These are phyloP conservation scores for Pseudeuparius sepicola DNA, from an alignment of 2,888 invertebrate genomes.

Conservation along the genomic window DNA sequence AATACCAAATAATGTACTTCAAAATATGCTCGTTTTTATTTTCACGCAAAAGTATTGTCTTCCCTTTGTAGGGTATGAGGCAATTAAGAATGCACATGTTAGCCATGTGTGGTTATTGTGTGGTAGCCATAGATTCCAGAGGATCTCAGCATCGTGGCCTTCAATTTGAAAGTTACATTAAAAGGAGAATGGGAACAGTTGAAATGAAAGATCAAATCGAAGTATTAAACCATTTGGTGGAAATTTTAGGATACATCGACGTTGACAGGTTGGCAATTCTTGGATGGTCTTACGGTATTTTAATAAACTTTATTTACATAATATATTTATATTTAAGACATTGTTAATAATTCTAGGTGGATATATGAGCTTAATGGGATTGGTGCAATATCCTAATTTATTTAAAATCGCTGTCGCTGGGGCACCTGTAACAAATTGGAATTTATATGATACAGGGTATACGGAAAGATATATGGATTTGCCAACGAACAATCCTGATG, in stretches of 20 bases:
- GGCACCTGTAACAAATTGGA: slow-evolving; percentile 96
- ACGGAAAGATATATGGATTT: slow-evolving; percentile 96
- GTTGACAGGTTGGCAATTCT: slow-evolving; percentile 87
- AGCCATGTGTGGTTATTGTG: slow-evolving; percentile 91
- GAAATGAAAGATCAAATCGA: slow-evolving; percentile 91
- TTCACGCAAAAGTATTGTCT: too few relatives aligned
- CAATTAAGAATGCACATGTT: slow-evolving; percentile 90
- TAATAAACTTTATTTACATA: slow-evolving; percentile 3
- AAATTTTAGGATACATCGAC: slow-evolving; percentile 81
- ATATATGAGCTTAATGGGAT: slow-evolving; percentile 88
- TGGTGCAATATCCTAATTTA: slow-evolving; percentile 84
- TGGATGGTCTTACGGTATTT: slow-evolving; percentile 94
- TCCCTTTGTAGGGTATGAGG: slow-evolving; percentile 69
- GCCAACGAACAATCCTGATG: slow-evolving; percentile 63
- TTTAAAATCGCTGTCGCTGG: slow-evolving; percentile 96
- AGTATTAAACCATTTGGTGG: slow-evolving; percentile 77
- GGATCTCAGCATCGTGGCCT: slow-evolving; percentile 92
- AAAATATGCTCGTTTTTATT: too few relatives aligned
- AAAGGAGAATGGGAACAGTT: slow-evolving; percentile 85
- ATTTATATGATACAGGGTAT: slow-evolving; percentile 96
- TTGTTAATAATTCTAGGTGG: slow-evolving; percentile 50
- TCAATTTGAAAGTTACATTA: slow-evolving; percentile 83
- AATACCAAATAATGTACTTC: too few relatives aligned
- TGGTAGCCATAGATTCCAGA: slow-evolving; percentile 88
- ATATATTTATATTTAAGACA: not conserved